Conservation (phyloP, 2,888 invertebrate species). For the Choristoneura rosaceana region DNA sequence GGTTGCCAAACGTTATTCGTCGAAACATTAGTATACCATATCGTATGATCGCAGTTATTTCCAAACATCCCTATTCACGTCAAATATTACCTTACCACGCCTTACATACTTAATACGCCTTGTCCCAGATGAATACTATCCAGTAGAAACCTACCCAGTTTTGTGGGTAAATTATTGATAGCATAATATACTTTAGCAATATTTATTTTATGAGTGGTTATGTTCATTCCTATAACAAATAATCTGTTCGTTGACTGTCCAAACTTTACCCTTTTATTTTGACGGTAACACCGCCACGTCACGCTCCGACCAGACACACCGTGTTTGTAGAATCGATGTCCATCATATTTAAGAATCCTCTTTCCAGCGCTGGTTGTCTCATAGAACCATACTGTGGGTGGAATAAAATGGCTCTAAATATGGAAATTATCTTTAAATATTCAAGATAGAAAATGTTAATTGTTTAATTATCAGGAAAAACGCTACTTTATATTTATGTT, state of each 20-base stretch:
- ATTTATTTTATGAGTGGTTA: not conserved
- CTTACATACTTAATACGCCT: no score
- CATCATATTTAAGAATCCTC: not conserved
- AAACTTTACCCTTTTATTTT: not conserved
- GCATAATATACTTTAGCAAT: no score
- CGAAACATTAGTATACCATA: no score
- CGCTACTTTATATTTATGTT: no score
- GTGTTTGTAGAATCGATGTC: not conserved
- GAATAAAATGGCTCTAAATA: not conserved
- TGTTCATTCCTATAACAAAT: not conserved
- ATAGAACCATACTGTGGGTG: not conserved
- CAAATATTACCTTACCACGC: no score
- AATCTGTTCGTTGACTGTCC: not conserved
- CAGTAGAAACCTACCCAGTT: no score
- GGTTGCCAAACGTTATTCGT: no score
- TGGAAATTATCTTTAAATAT: not conserved
- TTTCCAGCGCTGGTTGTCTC: not conserved
- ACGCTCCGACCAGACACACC: not conserved
- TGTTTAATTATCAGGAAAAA: not conserved
- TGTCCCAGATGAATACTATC: no score
- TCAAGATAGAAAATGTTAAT: not conserved
- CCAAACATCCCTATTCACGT: no score
- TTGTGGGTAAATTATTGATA: no score
- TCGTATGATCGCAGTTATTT: no score
- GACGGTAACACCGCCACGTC: not conserved